These are phyloP conservation scores for Congeria kusceri DNA, from an alignment of 2,888 invertebrate species.

Conservation along the genomic window DNA sequence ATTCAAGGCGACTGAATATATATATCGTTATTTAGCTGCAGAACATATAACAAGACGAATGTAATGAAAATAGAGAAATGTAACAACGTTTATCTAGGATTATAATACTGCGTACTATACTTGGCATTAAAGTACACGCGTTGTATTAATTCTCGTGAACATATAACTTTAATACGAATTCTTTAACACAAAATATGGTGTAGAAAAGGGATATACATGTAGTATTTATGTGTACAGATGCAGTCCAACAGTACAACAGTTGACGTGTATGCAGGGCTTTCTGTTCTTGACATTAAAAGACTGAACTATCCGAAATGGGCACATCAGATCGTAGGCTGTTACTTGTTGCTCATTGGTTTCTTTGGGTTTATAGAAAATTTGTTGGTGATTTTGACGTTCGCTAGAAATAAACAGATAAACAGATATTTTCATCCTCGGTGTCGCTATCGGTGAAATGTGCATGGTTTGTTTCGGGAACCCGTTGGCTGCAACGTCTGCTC, in stretches of 20 bases:
- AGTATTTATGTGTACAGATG: too few relatives aligned
- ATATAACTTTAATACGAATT: too few relatives aligned
- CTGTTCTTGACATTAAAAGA: conserved; percentile 37
- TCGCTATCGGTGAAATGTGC: conserved; percentile 70
- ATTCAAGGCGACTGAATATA: too few relatives aligned
- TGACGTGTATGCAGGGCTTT: conserved; percentile 25
- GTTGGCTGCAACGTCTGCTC: conserved; percentile 61
- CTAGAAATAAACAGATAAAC: conserved; percentile 71
- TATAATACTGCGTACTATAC: too few relatives aligned
- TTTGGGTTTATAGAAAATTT: conserved; percentile 67
- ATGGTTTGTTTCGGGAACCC: conserved; percentile 69
- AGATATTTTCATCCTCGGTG: conserved; percentile 74
- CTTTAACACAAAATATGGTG: too few relatives aligned
- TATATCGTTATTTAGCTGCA: too few relatives aligned
- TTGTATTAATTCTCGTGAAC: too few relatives aligned
- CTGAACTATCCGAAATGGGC: conserved; percentile 46
- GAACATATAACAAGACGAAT: too few relatives aligned
- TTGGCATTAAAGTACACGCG: too few relatives aligned
- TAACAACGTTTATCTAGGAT: too few relatives aligned
- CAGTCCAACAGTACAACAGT: background rate
- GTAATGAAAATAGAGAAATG: too few relatives aligned
- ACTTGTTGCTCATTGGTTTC: conserved; percentile 40
- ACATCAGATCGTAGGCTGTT: conserved; percentile 28
- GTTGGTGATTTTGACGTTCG: conserved; percentile 64
- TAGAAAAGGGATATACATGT: too few relatives aligned